These are phyloP conservation scores for Prorops nasuta DNA, from an alignment of 1,140 invertebrate species.

Conservation along the genomic window DNA sequence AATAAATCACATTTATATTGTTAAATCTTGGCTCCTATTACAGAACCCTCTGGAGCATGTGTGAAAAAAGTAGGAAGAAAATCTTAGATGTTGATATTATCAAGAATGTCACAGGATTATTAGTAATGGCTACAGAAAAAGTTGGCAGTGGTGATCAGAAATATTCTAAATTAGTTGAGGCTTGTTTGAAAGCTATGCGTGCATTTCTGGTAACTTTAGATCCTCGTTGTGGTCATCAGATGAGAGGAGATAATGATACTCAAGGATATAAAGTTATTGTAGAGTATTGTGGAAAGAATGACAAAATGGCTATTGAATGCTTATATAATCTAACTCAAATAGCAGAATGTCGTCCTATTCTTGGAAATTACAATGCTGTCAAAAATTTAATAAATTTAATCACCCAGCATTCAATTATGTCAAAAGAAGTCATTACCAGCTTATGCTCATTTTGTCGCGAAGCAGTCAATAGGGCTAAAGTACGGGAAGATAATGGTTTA, in stretches of 20 bases:
- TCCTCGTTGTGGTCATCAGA: constrained; percentile 30
- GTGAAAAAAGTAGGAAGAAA: constrained; percentile 33
- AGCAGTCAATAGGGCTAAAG: constrained; percentile 40
- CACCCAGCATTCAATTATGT: constrained; percentile 16
- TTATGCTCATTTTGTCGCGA: constrained; percentile 47
- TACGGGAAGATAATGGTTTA: constrained; percentile 33
- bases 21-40: constrained; percentile 9
- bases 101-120: constrained; percentile 28
- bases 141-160: constrained; percentile 17
- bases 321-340: constrained; percentile 39
- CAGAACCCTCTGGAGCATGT: constrained; percentile 44
- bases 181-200: constrained; percentile 45
- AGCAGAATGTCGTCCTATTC: constrained; percentile 36
- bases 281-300: constrained; percentile 26
- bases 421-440: constrained; percentile 27
- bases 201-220: constrained; percentile 29
- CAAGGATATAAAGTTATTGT: constrained; percentile 38
- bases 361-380: constrained; percentile 38
- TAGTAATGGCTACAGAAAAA: constrained; percentile 29
- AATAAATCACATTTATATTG: not conserved
- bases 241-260: constrained; percentile 30
- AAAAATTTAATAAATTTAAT: constrained; percentile 32
- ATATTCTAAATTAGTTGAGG: constrained; percentile 30
- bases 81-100: constrained; percentile 35
- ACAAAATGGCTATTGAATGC: constrained; percentile 41